Evolutionary conservation across 2,888 invertebrate species (phyloP).

Genomic region (Sarcophaga variegata): DNA sequence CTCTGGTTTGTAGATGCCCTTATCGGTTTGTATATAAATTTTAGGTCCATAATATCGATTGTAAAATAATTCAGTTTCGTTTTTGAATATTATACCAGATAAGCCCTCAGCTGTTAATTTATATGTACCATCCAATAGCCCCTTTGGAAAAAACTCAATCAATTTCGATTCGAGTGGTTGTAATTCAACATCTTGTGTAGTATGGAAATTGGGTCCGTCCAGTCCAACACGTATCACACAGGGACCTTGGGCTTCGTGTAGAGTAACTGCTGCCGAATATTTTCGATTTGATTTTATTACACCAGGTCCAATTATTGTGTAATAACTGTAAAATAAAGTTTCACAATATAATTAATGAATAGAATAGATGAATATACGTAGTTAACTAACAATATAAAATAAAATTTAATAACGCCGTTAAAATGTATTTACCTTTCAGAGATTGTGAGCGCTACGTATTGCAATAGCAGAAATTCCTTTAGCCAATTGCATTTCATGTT

Average conservation of each 20-base stretch:
- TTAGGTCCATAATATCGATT: slow-evolving; percentile 86
- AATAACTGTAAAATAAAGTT: slow-evolving; percentile 10
- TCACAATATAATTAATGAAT: not conserved
- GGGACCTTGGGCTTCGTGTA: slow-evolving; percentile 21
- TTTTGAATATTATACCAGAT: slow-evolving; percentile 88
- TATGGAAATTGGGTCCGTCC: slow-evolving; percentile 3
- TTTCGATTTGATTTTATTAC: slow-evolving; percentile 19
- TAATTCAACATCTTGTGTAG: not conserved
- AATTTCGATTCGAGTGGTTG: slow-evolving; percentile 1
- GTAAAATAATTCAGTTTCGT: slow-evolving; percentile 85
- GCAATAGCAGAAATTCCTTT: no score
- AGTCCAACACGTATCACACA: slow-evolving; percentile 3
- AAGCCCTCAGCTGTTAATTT: slow-evolving; percentile 83
- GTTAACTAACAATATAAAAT: no score
- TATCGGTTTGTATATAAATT: slow-evolving; percentile 86
- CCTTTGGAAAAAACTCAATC: not conserved
- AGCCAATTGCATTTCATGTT: no score
- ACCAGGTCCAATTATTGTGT: slow-evolving; percentile 26
- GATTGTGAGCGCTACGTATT: no score
- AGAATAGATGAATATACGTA: not conserved
- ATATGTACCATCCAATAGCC: slow-evolving; percentile 72
- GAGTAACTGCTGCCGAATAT: not conserved
- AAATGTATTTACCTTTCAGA: not conserved
- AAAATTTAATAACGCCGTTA: no score
- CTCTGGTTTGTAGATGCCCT: slow-evolving; percentile 89